These are phyloP conservation scores for Gisinianus flammeolus DNA, from an alignment of 2,888 invertebrate genomes.

Conservation along the genomic window DNA sequence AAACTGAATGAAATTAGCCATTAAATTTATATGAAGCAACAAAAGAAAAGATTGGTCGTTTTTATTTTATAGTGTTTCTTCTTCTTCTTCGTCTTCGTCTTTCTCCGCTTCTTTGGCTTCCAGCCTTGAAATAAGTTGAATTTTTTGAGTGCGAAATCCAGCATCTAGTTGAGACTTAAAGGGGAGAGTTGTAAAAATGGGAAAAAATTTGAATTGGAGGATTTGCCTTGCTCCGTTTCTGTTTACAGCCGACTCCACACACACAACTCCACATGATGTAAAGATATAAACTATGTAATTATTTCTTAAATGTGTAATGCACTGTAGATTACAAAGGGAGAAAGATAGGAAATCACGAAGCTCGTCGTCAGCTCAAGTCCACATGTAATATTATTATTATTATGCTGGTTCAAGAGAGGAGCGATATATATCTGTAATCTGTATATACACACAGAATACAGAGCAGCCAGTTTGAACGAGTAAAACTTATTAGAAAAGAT, in stretches of 20 bases:
- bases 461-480: background rate
- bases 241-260: background rate
- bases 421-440: too few relatives aligned
- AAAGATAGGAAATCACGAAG: background rate
- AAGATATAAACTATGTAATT: constrained; percentile 32
- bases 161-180: background rate
- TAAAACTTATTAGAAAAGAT: constrained; percentile 29
- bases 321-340: constrained; percentile 2
- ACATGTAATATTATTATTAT: too few relatives aligned
- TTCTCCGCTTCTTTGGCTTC: too few relatives aligned
- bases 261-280: constrained; percentile 14
- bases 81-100: too few relatives aligned
- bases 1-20: too few relatives aligned
- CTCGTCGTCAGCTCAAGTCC: too few relatives aligned
- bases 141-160: background rate
- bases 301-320: constrained; percentile 17
- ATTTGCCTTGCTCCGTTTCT: too few relatives aligned
- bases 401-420: background rate
- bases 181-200: constrained; percentile 25
- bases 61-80: too few relatives aligned
- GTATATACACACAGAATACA: too few relatives aligned
- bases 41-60: too few relatives aligned
- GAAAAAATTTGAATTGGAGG: background rate
- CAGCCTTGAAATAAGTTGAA: background rate
- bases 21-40: too few relatives aligned